A percentile compares a stretch with the other conserved stretches of the same genome.
Evolutionary conservation across 1,140 invertebrate genomes (phyloP).

Genomic region (Phocides pigmalion): DNA sequence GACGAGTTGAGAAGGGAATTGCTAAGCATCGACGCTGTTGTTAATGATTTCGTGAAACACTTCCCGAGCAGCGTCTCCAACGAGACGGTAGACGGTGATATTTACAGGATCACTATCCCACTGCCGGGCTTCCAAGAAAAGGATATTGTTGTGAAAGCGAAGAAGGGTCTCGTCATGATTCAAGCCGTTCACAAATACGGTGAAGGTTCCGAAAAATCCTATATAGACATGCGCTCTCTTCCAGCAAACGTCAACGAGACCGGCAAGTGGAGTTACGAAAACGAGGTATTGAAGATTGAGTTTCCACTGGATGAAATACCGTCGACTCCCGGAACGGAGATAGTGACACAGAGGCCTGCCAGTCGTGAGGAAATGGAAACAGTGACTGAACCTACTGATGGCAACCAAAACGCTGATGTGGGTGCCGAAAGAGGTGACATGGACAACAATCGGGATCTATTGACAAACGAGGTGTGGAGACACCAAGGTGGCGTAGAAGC

Average conservation of each 20-base stretch:
- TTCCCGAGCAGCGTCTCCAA: slow-evolving; percentile 35
- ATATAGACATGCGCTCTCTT: slow-evolving; percentile 19
- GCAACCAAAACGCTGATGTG: slow-evolving; percentile 27
- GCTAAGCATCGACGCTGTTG: slow-evolving; percentile 24
- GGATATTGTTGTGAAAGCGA: slow-evolving; percentile 45
- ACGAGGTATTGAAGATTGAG: slow-evolving; percentile 49
- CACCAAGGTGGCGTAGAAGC: slow-evolving; percentile 33
- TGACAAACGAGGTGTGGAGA: slow-evolving; percentile 38
- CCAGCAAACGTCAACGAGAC: slow-evolving; percentile 42
- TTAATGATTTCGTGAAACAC: slow-evolving; percentile 33
- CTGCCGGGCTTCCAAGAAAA: slow-evolving; percentile 40
- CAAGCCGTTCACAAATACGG: slow-evolving; percentile 34
- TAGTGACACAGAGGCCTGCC: background rate
- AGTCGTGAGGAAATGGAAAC: slow-evolving; percentile 37
- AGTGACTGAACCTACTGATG: slow-evolving; percentile 2
- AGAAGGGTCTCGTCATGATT: slow-evolving; percentile 38
- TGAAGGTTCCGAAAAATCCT: background rate
- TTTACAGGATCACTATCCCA: slow-evolving; percentile 40
- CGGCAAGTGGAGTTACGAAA: slow-evolving; percentile 58
- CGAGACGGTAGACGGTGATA: slow-evolving; percentile 46
- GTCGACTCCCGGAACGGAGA: background rate
- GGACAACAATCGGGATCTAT: slow-evolving; percentile 17
- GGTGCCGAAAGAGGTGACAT: slow-evolving; percentile 28
- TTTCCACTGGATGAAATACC: slow-evolving; percentile 47
- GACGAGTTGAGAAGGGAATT: slow-evolving; percentile 36